These are phyloP conservation scores for Altica lythri DNA, from an alignment of 2,888 invertebrate species.

Conservation along the genomic window DNA sequence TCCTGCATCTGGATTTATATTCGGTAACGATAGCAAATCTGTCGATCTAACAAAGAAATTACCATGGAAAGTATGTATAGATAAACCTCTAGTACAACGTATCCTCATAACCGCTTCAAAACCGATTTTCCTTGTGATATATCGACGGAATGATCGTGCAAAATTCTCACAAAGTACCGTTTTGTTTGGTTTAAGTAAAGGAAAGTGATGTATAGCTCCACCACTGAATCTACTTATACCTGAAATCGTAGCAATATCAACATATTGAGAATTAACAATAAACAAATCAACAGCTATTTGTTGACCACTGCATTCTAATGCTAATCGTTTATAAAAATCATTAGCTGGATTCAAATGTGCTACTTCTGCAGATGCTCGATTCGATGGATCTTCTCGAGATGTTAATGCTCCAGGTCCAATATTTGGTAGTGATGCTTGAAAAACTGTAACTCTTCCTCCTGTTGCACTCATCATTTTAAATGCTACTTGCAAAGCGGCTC, in stretches of 20 bases:
- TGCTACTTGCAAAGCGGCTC: conserved; percentile 90
- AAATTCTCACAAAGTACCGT: conserved; percentile 74
- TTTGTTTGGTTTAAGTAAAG: conserved; percentile 78
- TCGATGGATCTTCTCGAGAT: conserved; percentile 86
- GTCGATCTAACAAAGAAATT: conserved; percentile 99
- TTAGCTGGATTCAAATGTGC: conserved; percentile 91
- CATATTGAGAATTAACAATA: conserved; percentile 88
- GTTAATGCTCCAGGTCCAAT: conserved; percentile 87
- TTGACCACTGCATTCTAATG: conserved; percentile 94
- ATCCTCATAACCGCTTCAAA: conserved; percentile 99
- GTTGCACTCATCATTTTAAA: conserved; percentile 90
- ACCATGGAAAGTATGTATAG: conserved; percentile 98
- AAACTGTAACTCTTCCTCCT: conserved; percentile 93
- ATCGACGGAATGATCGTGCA: conserved; percentile 78
- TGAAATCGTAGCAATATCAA: conserved; percentile 91
- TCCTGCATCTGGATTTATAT: conserved; percentile 97
- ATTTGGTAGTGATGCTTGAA: conserved; percentile 88
- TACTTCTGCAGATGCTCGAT: conserved; percentile 79
- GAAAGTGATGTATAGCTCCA: conserved; percentile 91
- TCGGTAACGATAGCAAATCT: conserved; percentile 92
- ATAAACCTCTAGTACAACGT: conserved; percentile 89
- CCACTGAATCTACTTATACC: conserved; percentile 92
- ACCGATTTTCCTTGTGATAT: conserved; percentile 95
- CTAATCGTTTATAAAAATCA: conserved; percentile 96
- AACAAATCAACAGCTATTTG: conserved; percentile 97